Evolutionary conservation across 2,113 vertebrate species (phyloP).

Genomic region (Anthoscopus minutus): DNA sequence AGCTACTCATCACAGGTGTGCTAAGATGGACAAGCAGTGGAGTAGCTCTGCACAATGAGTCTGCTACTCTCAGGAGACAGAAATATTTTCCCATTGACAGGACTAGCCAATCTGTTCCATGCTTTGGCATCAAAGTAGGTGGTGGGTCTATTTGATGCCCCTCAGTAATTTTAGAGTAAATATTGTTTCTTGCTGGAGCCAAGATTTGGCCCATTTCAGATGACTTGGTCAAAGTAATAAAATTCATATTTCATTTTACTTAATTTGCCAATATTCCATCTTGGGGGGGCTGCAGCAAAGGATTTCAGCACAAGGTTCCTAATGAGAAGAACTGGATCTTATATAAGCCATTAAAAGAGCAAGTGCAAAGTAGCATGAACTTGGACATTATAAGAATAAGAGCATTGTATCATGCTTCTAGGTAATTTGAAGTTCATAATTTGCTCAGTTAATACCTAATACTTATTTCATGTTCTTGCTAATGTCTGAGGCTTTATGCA

Average conservation of each 20-base stretch:
- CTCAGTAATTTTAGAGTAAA: too few species aligned
- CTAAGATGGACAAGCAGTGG: neutral
- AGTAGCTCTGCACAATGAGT: neutral
- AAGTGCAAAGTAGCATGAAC: neutral
- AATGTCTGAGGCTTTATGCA: neutral
- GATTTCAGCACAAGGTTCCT: neutral
- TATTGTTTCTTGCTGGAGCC: neutral
- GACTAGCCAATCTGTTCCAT: neutral
- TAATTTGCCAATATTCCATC: neutral
- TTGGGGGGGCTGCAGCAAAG: neutral
- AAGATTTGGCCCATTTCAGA: neutral
- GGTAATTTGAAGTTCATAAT: neutral
- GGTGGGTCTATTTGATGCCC: neutral
- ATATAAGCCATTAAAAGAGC: neutral
- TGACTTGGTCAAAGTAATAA: neutral
- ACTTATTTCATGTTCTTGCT: neutral
- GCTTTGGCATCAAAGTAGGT: neutral
- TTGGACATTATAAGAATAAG: neutral
- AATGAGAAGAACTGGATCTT: neutral
- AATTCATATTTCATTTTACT: neutral
- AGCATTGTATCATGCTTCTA: rapidly evolving
- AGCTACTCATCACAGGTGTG: neutral
- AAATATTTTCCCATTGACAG: neutral
- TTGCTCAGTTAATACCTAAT: neutral
- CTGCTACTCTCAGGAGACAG: neutral